These are phyloP conservation scores for Chelonia mydas DNA, from an alignment of 2,797 vertebrate genomes.

Conservation along the genomic window DNA sequence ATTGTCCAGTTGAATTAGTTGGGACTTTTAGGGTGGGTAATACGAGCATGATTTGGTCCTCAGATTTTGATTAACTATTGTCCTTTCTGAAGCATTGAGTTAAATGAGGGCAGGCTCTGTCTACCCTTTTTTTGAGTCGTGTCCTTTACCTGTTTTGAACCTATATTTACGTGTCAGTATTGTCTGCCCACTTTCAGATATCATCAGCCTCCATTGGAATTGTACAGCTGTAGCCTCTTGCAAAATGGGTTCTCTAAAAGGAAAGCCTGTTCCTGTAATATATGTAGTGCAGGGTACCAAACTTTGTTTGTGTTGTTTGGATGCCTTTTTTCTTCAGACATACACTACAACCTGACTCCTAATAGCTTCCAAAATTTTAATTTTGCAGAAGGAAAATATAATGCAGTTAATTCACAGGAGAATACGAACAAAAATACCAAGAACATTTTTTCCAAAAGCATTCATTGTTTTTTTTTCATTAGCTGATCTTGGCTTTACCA, in stretches of 20 bases:
- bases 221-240: conserved; percentile 33
- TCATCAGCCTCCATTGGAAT: not conserved
- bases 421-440: not conserved
- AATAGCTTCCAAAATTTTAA: not conserved
- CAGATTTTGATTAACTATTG: not conserved
- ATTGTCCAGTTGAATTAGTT: not conserved
- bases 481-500: conserved; percentile 19
- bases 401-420: not conserved
- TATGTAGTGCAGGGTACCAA: not conserved
- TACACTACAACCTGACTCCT: conserved; percentile 5
- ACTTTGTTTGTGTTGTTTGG: not conserved
- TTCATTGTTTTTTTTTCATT: conserved; percentile 26
- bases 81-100: not conserved
- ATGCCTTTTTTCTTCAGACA: not conserved
- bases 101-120: not conserved
- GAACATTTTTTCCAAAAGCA: not conserved
- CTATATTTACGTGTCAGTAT: not conserved
- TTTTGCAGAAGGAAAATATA: not conserved
- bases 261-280: conserved; percentile 4
- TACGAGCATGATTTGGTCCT: not conserved
- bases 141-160: not conserved
- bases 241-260: not conserved
- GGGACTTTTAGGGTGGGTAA: not conserved
- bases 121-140: not conserved
- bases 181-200: not conserved